Evolutionary conservation across 2,888 invertebrate species (phyloP), one percentile per base, ranked within the genome.

Genomic region (Agrotis ipsilon): DNA sequence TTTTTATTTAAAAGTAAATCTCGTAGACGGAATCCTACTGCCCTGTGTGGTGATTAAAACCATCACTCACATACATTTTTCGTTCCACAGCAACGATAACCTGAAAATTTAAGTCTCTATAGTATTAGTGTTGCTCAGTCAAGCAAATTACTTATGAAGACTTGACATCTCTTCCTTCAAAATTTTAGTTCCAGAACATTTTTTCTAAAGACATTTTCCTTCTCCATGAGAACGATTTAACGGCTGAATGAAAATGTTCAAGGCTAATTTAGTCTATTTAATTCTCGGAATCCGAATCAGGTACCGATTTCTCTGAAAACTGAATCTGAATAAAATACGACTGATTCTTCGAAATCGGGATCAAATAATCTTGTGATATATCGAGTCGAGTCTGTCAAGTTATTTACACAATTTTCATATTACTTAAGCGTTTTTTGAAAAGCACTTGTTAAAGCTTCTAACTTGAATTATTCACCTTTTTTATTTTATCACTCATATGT

Each of bases 391-490:
- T 2, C 16, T 24, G 14, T 24, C 14, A 45, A 74, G 19, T 19
- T 24, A 24, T 51, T n/a, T 39, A 32, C 16, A 57, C 49, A 60
- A 66, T 73, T 62, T 51, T 46, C 55, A 27, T 32, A 59, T 59
- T 45, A 19, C 46, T 55, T 45, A 19, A 46, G 27, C 18, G n/a
- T 72, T 72, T 58, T 64, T 71, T 65, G 48, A 27, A 21, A 72
- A 16, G 32, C 5, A 39, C 58, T 64, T 60, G 55, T 77, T 61
- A 63, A 58, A 49, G 46, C 16, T 19, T 4, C 18, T 9, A 39
- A 57, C 51, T 19, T 51, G 39, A 61, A 52, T 57, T 21, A 60
- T 43, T 2, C 0, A 9, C 6, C 0, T 19, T 48, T 51, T 39
- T 19, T 52, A 43, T 59, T 49, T 49, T 13, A 14, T 21, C 51